A percentile compares a stretch with the other conserved stretches of the same genome.
phyloP scores from a whole-genome alignment of 2,888 invertebrate species.

The Halictus quadricinctus region DNA sequence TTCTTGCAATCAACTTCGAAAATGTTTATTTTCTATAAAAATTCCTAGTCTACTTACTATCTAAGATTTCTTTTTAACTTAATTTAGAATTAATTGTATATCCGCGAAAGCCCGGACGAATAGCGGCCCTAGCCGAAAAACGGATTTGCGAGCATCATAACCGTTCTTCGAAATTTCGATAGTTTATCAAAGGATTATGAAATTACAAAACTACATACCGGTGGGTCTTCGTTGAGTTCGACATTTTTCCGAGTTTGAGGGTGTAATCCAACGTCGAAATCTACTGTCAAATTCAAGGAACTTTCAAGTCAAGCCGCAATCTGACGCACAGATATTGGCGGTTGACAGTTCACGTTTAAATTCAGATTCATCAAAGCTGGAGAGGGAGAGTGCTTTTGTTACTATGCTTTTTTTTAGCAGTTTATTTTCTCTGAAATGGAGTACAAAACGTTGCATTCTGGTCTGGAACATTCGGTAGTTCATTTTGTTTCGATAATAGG shows the following conservation, averaged over 20 bases:
- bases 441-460: not conserved
- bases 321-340: not conserved
- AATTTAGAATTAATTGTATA: not conserved
- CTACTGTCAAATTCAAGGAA: not conserved
- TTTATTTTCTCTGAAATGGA: not conserved
- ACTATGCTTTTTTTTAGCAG: not conserved
- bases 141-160: not conserved
- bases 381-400: not conserved
- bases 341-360: conserved; percentile 35
- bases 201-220: not conserved
- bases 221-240: not conserved
- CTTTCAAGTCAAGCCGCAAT: too few relatives aligned
- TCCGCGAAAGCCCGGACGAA: not conserved
- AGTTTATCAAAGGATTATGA: not conserved
- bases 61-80: not conserved
- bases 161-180: not conserved
- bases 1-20: too few relatives aligned
- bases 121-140: not conserved
- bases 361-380: not conserved
- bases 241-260: conserved; percentile 27
- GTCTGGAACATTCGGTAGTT: not conserved
- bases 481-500: not conserved
- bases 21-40: not conserved
- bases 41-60: too few relatives aligned
- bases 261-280: not conserved